Evolutionary conservation across 1,140 invertebrate species (phyloP).

Genomic region (Acromyrmex echinatior): DNA sequence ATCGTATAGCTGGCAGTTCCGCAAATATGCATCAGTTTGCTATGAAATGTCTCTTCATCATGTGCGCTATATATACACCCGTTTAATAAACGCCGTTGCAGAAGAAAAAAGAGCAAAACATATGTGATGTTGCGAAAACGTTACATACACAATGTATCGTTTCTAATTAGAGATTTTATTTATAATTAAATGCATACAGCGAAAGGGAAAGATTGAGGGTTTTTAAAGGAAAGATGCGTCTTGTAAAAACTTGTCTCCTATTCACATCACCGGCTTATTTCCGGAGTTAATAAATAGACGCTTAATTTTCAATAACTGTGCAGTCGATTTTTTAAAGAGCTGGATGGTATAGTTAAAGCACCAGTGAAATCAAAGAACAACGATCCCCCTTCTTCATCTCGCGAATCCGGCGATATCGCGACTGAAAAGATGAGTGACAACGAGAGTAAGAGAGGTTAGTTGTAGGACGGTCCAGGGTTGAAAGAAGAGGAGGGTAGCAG

Average conservation of each 20-base stretch:
- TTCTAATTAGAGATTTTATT: not conserved
- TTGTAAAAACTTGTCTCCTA: not conserved
- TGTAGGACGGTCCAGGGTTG: not conserved
- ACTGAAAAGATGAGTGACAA: conserved; percentile 59
- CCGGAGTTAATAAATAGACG: not conserved
- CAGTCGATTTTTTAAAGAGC: conserved; percentile 15
- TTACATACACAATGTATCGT: not conserved
- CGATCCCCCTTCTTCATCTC: not conserved
- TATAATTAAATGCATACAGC: too few species aligned
- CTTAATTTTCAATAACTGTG: conserved; percentile 36
- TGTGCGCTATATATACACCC: not conserved
- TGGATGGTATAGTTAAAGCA: conserved; percentile 25
- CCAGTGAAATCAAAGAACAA: conserved; percentile 43
- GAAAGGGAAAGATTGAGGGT: not conserved
- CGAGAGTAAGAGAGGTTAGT: not conserved
- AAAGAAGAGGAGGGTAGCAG: conserved; percentile 19
- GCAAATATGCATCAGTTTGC: conserved; percentile 43
- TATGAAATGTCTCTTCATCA: conserved; percentile 48
- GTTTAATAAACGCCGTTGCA: not conserved
- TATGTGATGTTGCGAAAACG: not conserved
- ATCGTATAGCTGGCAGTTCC: conserved; percentile 1
- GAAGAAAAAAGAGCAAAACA: too few species aligned
- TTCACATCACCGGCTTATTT: not conserved
- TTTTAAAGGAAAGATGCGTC: not conserved
- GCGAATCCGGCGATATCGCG: conserved; percentile 34